Evolutionary conservation across 2,113 vertebrate species (phyloP).

Genomic region (Burhinus bistriatus): DNA sequence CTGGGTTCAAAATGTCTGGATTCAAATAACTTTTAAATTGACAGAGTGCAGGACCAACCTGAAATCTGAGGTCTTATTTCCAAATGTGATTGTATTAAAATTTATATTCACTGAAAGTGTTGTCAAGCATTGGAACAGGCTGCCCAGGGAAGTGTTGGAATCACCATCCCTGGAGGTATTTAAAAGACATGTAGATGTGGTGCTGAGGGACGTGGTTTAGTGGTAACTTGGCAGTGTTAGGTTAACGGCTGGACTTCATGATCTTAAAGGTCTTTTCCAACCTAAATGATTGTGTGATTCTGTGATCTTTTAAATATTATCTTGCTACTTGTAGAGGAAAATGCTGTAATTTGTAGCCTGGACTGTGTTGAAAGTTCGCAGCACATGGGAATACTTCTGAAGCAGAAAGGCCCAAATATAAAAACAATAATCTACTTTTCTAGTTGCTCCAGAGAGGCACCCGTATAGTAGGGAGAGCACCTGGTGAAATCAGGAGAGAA

Average conservation of each 20-base stretch:
- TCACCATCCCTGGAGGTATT: not conserved
- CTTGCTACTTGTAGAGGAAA: not conserved
- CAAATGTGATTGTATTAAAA: not conserved
- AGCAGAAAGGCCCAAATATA: not conserved
- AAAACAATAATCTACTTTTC: not conserved
- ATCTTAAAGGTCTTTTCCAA: not conserved
- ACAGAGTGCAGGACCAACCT: not conserved
- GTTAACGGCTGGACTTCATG: not conserved
- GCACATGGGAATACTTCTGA: not conserved
- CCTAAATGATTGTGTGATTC: not conserved
- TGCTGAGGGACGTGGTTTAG: not conserved
- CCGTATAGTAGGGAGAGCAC: not conserved
- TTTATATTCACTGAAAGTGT: not conserved
- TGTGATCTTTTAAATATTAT: not conserved
- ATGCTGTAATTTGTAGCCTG: not conserved
- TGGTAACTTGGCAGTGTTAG: not conserved
- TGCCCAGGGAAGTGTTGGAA: too few relatives aligned
- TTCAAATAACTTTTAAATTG: not conserved
- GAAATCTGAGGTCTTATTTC: not conserved
- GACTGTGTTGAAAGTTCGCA: not conserved
- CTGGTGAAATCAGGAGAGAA: not conserved
- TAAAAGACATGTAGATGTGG: not conserved
- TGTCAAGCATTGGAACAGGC: not conserved
- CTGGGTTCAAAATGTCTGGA: not conserved
- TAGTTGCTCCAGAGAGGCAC: not conserved